phyloP scores from a whole-genome alignment of 2,113 vertebrate genomes.

The Clarias gariepinus region DNA sequence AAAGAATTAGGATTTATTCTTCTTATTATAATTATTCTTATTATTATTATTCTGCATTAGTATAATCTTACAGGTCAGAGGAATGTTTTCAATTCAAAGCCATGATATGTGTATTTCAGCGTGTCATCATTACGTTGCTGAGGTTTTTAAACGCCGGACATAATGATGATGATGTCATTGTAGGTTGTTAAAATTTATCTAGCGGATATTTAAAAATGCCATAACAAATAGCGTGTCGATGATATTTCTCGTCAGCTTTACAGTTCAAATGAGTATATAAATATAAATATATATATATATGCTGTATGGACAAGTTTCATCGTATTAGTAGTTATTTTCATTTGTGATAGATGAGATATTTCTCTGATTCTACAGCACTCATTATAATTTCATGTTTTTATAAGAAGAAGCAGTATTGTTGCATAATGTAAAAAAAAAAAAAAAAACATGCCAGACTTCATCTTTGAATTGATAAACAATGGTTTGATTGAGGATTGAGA shows the following conservation, averaged over 20 bases:
- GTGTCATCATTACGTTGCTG: constrained; percentile 11
- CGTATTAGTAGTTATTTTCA: constrained; percentile 10
- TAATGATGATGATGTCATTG: constrained; percentile 21
- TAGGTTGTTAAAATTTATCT: constrained; percentile 37
- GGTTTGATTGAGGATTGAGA: constrained; percentile 12
- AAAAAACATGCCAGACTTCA: constrained; percentile 39
- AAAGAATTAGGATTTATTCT: not conserved
- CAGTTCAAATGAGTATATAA: constrained; percentile 15
- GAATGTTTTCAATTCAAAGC: constrained; percentile 33
- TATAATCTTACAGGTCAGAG: constrained; percentile 24
- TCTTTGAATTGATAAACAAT: constrained; percentile 19
- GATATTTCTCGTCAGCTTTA: constrained; percentile 23
- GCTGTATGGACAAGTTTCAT: constrained; percentile 7
- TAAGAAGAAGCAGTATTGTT: not conserved
- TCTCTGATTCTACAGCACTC: constrained; percentile 6
- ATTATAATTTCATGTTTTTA: constrained; percentile 7
- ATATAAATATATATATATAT: too few relatives aligned
- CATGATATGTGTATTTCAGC: constrained; percentile 25
- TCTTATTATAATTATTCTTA: constrained; percentile 12
- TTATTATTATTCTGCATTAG: constrained; percentile 32
- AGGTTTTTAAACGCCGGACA: constrained; percentile 23
- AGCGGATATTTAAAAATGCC: constrained; percentile 27
- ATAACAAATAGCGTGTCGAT: constrained; percentile 27
- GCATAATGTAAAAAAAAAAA: constrained; percentile 1
- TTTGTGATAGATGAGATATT: constrained; percentile 10